phyloP scores from a whole-genome alignment of 2,797 vertebrate genomes.

The Jordanella pulchra region DNA sequence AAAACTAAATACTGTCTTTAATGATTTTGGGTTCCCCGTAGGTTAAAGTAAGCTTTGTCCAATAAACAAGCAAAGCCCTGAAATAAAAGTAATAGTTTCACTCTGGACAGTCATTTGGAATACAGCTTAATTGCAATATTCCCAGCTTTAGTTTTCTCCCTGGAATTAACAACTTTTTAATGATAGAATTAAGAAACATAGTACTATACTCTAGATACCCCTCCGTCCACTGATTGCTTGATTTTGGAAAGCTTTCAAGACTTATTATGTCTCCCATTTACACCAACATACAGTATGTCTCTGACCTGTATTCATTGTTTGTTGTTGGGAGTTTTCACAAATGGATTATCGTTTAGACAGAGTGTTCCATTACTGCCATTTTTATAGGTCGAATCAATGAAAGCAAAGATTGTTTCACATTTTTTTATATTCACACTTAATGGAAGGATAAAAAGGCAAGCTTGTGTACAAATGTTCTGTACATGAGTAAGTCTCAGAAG shows the following conservation, averaged over 20 bases:
- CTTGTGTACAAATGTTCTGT: not conserved
- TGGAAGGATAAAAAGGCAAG: not conserved
- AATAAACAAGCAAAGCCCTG: not conserved
- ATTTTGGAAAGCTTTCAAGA: constrained; percentile 8
- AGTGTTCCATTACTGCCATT: constrained; percentile 20
- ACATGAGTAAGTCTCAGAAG: no score
- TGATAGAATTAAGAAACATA: not conserved
- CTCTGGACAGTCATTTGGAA: not conserved
- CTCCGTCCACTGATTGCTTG: not conserved
- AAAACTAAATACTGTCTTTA: not conserved
- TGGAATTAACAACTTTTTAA: not conserved
- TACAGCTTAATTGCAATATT: constrained; percentile 2
- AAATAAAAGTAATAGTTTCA: not conserved
- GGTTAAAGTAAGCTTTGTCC: not conserved
- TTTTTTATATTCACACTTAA: constrained; percentile 20
- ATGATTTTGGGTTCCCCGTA: not conserved
- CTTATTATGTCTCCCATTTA: constrained; percentile 3
- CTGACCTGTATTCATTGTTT: constrained; percentile 35
- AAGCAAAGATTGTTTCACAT: constrained; percentile 22
- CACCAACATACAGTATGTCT: constrained; percentile 2
- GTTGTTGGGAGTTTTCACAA: constrained; percentile 29
- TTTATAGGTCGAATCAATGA: constrained; percentile 52
- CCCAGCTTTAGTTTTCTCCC: not conserved
- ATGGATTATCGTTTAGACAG: constrained; percentile 32
- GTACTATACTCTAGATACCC: not conserved